A percentile compares a stretch with the other conserved stretches of the same genome.
These are phyloP conservation scores for Cassiopea andromeda DNA, from an alignment of 30 jellyfish, hydroid and myxozoan species.

Conservation along the genomic window DNA sequence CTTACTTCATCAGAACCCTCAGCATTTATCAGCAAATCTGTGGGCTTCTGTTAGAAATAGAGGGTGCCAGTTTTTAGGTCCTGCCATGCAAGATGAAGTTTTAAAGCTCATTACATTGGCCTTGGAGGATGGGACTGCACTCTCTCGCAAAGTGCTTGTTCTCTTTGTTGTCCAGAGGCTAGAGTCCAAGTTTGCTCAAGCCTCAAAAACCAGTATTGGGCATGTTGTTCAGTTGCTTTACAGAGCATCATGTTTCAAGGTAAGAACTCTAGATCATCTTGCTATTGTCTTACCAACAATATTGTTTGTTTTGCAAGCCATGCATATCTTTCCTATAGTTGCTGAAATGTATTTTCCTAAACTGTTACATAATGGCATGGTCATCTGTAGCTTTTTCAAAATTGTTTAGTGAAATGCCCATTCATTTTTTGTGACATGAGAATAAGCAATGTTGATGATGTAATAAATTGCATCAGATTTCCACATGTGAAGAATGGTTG, in stretches of 20 bases:
- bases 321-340: no score
- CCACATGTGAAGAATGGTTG: no score
- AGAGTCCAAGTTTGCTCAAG: constrained; percentile 90
- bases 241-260: constrained; percentile 98
- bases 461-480: no score
- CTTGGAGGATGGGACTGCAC: constrained; percentile 91
- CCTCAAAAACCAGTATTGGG: constrained; percentile 99
- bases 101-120: constrained; percentile 85
- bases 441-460: no score
- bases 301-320: no score
- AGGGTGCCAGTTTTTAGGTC: constrained; percentile 99
- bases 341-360: no score
- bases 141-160: constrained; percentile 94
- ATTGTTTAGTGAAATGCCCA: no score
- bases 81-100: constrained; percentile 99
- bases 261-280: no score
- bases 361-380: no score
- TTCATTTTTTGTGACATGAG: no score
- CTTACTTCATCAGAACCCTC: constrained; percentile 94
- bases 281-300: no score
- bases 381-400: no score
- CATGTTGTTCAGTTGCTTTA: constrained; percentile 97
- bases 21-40: constrained; percentile 88
- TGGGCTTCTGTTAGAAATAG: constrained; percentile 98
- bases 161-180: constrained; percentile 93